phyloP scores from a whole-genome alignment of 37 sponge, comb jelly and placozoan genomes.

The Spongilla lacustris region DNA sequence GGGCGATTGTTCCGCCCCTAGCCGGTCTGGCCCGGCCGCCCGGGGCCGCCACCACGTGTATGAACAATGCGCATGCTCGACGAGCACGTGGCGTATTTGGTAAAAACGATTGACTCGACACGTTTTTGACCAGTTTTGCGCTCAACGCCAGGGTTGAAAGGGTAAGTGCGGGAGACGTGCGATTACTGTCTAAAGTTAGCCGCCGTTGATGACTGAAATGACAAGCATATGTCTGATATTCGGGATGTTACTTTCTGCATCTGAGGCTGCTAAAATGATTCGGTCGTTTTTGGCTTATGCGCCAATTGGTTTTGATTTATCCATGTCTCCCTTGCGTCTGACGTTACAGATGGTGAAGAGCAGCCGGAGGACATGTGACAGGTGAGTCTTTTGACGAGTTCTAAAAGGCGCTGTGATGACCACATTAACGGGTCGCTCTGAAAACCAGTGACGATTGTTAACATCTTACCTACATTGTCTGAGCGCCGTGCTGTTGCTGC shows the following conservation, averaged over 20 bases:
- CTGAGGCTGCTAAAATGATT: neutral
- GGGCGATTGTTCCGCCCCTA: too few species aligned
- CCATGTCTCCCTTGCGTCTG: neutral
- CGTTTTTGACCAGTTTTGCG: neutral
- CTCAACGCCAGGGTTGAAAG: too few species aligned
- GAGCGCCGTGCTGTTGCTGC: slow-evolving; percentile 22
- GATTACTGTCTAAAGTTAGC: neutral
- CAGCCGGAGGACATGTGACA: too few species aligned
- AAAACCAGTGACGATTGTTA: neutral
- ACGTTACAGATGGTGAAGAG: too few species aligned
- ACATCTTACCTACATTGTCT: slow-evolving; percentile 67
- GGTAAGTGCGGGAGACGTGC: too few species aligned
- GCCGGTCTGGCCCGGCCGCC: too few species aligned
- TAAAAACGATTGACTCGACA: neutral
- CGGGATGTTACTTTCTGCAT: slow-evolving; percentile 10
- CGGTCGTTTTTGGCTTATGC: too few species aligned
- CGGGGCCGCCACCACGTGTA: too few species aligned
- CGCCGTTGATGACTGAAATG: slow-evolving; percentile 12
- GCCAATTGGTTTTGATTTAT: too few species aligned
- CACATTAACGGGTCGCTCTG: neutral
- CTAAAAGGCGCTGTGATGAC: neutral
- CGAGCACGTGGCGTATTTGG: neutral
- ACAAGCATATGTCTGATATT: slow-evolving; percentile 24
- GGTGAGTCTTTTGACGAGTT: neutral
- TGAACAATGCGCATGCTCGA: neutral